These are phyloP conservation scores for Gephyroberyx darwinii DNA, from an alignment of 2,797 vertebrate genomes.

Conservation along the genomic window DNA sequence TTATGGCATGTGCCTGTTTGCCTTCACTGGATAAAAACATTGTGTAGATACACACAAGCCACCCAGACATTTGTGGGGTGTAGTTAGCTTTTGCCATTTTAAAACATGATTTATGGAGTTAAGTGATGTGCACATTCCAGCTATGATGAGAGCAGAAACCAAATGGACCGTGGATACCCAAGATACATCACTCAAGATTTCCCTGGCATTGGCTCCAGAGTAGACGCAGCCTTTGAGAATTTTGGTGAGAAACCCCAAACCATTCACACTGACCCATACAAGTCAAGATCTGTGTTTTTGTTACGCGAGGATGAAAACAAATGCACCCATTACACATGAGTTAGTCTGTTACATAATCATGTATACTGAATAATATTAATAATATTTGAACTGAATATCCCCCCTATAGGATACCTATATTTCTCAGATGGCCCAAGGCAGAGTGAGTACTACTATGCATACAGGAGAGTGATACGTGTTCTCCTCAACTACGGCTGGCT, in stretches of 20 bases:
- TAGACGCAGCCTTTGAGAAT: slow-evolving; percentile 87
- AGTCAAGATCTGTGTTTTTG: neutral
- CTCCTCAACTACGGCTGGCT: slow-evolving; percentile 81
- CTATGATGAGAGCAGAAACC: slow-evolving; percentile 64
- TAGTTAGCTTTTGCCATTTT: neutral
- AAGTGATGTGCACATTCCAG: slow-evolving; percentile 46
- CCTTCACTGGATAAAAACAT: neutral
- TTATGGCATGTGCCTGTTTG: neutral
- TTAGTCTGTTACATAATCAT: neutral
- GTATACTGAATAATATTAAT: too few relatives aligned
- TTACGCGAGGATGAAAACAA: neutral
- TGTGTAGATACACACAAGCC: neutral
- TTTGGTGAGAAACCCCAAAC: slow-evolving; percentile 72
- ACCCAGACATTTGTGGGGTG: too few relatives aligned
- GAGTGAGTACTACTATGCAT: slow-evolving; percentile 67
- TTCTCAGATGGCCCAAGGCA: slow-evolving; percentile 77
- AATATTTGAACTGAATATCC: neutral
- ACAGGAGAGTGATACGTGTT: slow-evolving; percentile 55
- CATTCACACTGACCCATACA: neutral
- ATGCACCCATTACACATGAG: too few relatives aligned
- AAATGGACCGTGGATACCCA: slow-evolving; percentile 73
- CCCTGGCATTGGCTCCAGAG: slow-evolving; percentile 77
- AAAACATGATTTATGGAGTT: neutral
- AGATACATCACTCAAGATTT: slow-evolving; percentile 71
- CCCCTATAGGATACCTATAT: slow-evolving; percentile 73